A percentile compares a stretch with the other conserved stretches of the same genome.
phyloP scores from a whole-genome alignment of 2,888 invertebrate species.

The Mythimna albipuncta region DNA sequence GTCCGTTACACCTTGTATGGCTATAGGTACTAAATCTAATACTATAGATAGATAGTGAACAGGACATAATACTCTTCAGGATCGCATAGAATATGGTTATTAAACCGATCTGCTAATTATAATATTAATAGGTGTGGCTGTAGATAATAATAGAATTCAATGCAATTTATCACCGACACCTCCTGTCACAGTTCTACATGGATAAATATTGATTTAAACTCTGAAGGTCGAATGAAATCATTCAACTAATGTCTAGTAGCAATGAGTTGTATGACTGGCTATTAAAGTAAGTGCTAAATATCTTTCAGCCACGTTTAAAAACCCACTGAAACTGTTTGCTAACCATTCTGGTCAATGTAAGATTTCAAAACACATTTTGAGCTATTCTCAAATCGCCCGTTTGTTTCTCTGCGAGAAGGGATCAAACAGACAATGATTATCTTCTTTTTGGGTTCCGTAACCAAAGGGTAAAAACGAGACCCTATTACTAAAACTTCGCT shows the following conservation, averaged over 20 bases:
- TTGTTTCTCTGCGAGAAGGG: too few relatives aligned
- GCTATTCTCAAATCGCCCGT: too few relatives aligned
- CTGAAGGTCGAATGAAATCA: constrained; percentile 36
- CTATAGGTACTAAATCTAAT: too few relatives aligned
- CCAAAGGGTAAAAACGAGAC: too few relatives aligned
- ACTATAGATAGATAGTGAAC: too few relatives aligned
- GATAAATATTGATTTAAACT: constrained; percentile 47
- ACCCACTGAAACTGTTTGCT: background rate
- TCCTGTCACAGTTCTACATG: constrained; percentile 12
- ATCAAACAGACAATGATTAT: too few relatives aligned
- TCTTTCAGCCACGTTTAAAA: background rate
- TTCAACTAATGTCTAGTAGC: constrained; percentile 12
- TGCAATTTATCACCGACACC: constrained; percentile 17
- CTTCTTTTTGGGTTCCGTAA: too few relatives aligned
- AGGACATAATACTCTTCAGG: background rate
- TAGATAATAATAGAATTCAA: constrained; percentile 4
- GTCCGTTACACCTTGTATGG: too few relatives aligned
- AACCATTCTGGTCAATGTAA: too few relatives aligned
- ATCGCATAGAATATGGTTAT: background rate
- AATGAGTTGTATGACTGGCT: background rate
- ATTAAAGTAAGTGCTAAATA: constrained; percentile 4
- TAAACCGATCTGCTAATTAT: background rate
- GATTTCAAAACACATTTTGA: too few relatives aligned
- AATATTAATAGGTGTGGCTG: background rate
- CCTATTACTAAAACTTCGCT: too few relatives aligned